Evolutionary conservation across 2,797 vertebrate species (phyloP).

Genomic region (Prionace glauca): DNA sequence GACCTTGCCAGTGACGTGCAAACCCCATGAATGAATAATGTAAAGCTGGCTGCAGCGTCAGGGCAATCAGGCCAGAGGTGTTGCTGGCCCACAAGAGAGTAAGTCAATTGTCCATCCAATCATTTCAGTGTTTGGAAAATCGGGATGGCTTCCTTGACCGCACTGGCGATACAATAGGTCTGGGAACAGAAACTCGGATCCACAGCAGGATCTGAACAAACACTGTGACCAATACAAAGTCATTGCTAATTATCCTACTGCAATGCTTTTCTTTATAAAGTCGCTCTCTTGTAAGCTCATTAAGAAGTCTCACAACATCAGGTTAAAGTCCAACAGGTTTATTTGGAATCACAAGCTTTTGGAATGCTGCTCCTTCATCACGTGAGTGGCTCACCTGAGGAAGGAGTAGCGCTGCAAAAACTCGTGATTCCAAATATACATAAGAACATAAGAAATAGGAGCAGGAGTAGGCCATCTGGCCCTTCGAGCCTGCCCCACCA

Average conservation of each 20-base stretch:
- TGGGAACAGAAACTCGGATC: background rate
- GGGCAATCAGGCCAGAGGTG: background rate
- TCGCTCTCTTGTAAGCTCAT: no score
- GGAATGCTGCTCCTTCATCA: no score
- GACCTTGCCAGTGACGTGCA: background rate
- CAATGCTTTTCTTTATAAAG: background rate
- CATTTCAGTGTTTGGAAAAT: background rate
- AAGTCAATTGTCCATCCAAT: background rate
- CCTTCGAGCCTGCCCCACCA: no score
- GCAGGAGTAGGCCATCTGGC: no score
- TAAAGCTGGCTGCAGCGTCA: background rate
- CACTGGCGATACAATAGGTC: background rate
- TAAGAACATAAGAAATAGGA: no score
- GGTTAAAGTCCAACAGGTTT: no score
- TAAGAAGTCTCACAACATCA: no score
- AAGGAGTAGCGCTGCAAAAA: no score
- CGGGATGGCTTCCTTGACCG: background rate
- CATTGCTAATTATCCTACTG: background rate
- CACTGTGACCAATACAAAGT: background rate
- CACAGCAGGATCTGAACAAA: background rate
- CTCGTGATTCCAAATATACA: no score
- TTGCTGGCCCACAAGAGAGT: no score
- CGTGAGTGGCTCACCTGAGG: no score
- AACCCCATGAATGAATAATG: background rate
- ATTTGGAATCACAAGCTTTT: no score